Evolutionary conservation across 35 echinoderm and acorn worm species (phyloP).

Genomic region (Lytechinus pictus): DNA sequence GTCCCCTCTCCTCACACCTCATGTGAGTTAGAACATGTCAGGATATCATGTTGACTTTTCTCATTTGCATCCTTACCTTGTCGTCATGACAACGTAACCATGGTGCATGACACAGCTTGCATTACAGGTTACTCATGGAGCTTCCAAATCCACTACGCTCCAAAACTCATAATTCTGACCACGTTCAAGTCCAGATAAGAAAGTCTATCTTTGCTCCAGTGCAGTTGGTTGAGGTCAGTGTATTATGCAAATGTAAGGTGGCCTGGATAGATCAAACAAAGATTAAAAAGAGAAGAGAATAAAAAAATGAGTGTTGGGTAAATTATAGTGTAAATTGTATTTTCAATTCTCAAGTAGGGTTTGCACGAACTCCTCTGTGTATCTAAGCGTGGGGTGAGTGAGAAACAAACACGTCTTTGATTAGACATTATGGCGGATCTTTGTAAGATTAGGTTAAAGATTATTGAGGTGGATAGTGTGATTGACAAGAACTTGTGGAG

Average conservation of each 20-base stretch:
- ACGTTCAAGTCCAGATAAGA: neutral
- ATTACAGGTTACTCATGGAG: neutral
- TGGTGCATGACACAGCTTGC: conserved; percentile 44
- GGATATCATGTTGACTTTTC: conserved; percentile 32
- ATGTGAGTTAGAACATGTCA: neutral
- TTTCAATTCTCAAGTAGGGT: neutral
- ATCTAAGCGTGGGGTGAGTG: neutral
- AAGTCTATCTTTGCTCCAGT: neutral
- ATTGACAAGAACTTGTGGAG: conserved; percentile 31
- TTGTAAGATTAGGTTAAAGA: conserved; percentile 19
- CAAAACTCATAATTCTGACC: neutral
- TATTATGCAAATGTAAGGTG: neutral
- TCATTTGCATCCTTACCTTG: conserved; percentile 48
- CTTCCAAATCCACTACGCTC: neutral
- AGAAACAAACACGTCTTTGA: conserved; percentile 27
- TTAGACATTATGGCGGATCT: neutral
- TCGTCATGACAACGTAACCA: conserved; percentile 52
- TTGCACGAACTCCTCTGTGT: neutral
- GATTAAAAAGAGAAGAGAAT: neutral
- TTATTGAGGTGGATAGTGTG: neutral
- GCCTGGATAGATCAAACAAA: neutral
- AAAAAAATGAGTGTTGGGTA: neutral
- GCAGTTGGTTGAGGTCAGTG: neutral
- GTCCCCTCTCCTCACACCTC: neutral
- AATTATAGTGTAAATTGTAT: neutral